phyloP scores from a whole-genome alignment of 2,888 invertebrate species.

The Cryptus viduatorius region DNA sequence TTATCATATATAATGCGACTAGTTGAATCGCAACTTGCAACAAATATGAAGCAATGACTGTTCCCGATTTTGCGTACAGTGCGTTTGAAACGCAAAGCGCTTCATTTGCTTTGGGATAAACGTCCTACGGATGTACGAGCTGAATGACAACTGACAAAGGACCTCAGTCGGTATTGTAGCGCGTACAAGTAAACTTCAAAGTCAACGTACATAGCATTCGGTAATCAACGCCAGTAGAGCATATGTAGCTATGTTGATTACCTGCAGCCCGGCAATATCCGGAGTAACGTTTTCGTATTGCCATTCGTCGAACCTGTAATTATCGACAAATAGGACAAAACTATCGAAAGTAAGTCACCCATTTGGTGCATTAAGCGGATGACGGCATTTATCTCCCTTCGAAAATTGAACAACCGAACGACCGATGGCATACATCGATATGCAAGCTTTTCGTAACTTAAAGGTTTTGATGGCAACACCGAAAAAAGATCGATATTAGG shows the following conservation, averaged over 20 bases:
- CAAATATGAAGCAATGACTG: not conserved
- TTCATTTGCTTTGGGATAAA: not conserved
- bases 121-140: not conserved
- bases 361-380: not conserved
- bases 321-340: not conserved
- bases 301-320: not conserved
- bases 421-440: not conserved
- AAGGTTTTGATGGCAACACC: too few species aligned
- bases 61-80: not conserved
- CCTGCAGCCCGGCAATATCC: constrained; percentile 4
- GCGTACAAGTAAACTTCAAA: not conserved
- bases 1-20: not conserved
- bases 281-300: constrained; percentile 1
- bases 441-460: too few species aligned
- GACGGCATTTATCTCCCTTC: not conserved
- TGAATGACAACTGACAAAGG: constrained; percentile 7
- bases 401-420: too few species aligned
- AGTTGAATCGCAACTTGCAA: not conserved
- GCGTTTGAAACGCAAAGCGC: not conserved
- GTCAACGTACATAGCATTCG: not conserved
- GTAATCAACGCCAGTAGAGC: not conserved
- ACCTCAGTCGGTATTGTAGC: not conserved
- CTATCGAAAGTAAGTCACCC: not conserved
- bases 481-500: too few species aligned
- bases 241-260: not conserved